Conservation (phyloP, 2,888 invertebrate species). For the Drosophila pseudotalamancana region DNA sequence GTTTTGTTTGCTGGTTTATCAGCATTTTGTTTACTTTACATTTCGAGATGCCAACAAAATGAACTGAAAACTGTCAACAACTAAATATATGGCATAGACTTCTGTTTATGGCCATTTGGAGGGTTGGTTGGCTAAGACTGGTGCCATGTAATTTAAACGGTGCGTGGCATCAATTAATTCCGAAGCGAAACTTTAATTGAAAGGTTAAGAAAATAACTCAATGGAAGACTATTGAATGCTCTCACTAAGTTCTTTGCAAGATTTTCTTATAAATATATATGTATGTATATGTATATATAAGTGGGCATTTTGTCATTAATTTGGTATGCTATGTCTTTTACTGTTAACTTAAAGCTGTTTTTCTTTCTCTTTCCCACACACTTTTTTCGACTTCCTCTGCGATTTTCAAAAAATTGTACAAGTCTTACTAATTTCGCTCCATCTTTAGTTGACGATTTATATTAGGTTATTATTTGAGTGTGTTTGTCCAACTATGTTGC, state of each 20-base stretch:
- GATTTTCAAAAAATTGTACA: not conserved
- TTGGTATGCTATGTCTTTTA: too few species aligned
- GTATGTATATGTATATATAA: not conserved
- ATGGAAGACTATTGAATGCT: not conserved
- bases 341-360: too few species aligned
- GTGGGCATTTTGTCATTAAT: too few species aligned
- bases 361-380: not conserved
- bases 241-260: not conserved
- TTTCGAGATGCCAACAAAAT: slow-evolving; percentile 38
- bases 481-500: too few species aligned
- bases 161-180: slow-evolving; percentile 18
- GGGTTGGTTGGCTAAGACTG: slow-evolving; percentile 8
- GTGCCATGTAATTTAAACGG: slow-evolving; percentile 9
- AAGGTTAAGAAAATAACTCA: not conserved
- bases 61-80: slow-evolving; percentile 48
- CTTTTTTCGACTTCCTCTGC: not conserved
- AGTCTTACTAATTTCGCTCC: too few species aligned
- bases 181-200: not conserved
- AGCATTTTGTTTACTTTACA: slow-evolving; percentile 51
- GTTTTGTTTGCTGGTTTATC: slow-evolving; percentile 57
- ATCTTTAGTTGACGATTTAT: too few species aligned
- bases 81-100: slow-evolving; percentile 8
- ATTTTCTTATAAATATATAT: too few species aligned
- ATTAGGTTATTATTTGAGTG: too few species aligned
- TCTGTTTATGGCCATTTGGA: not conserved